These are phyloP conservation scores for Brachionus rotundiformis DNA, from an alignment of 1,140 invertebrate genomes.

Conservation along the genomic window DNA sequence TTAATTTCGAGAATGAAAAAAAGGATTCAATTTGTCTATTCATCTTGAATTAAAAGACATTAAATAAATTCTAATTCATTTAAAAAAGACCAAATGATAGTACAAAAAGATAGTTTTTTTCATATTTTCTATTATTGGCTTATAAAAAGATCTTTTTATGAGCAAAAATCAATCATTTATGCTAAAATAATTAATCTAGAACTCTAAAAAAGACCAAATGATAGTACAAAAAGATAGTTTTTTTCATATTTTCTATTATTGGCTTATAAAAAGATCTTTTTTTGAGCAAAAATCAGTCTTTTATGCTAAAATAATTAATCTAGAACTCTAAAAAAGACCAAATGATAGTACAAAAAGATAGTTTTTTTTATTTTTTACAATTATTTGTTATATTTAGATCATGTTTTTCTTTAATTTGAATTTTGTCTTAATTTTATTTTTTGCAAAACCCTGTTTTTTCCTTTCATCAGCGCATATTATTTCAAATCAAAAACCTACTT, in stretches of 20 bases:
- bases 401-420: neutral
- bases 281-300: neutral
- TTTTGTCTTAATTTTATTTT: neutral
- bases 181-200: neutral
- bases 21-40: neutral
- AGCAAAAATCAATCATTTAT: neutral
- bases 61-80: no score
- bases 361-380: neutral
- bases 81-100: no score
- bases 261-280: no score
- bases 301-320: neutral
- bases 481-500: neutral
- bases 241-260: no score
- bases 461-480: neutral
- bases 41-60: neutral
- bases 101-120: neutral
- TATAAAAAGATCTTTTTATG: no score
- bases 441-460: neutral
- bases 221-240: neutral
- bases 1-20: neutral
- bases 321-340: neutral
- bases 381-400: neutral
- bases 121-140: neutral
- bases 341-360: neutral
- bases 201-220: neutral